A percentile compares a stretch with the other conserved stretches of the same genome.
Conservation (phyloP, 2,797 vertebrate species). For the Nyctibius grandis region DNA sequence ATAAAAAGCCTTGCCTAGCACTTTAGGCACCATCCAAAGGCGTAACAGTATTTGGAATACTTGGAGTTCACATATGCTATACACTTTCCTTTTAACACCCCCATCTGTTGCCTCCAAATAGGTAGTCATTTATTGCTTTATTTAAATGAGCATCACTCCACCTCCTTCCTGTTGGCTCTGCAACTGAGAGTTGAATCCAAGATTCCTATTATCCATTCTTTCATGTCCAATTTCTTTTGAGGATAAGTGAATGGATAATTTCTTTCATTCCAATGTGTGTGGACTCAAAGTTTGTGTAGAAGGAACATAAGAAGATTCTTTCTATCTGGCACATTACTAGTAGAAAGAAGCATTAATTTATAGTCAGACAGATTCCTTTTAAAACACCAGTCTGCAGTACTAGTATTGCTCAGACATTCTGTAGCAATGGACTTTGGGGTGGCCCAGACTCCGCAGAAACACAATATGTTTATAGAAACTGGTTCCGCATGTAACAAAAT, state of each 20-base stretch:
- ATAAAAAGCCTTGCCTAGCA: not conserved
- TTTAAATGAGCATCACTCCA: not conserved
- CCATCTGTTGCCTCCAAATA: not conserved
- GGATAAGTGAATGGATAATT: not conserved
- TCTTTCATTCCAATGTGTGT: not conserved
- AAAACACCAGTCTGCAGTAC: not conserved
- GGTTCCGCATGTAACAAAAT: not conserved
- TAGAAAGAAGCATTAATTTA: not conserved
- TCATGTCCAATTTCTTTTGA: not conserved
- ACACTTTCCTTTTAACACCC: not conserved
- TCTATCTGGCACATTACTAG: not conserved
- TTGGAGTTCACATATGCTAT: not conserved
- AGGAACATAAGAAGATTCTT: not conserved
- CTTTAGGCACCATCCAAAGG: not conserved
- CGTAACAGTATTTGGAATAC: not conserved
- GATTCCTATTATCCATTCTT: not conserved
- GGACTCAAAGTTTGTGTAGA: not conserved
- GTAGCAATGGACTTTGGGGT: not conserved
- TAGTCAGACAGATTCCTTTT: not conserved
- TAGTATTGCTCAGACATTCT: not conserved
- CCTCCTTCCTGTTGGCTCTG: not conserved
- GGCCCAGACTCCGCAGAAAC: not conserved
- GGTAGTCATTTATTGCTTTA: not conserved
- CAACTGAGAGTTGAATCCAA: not conserved
- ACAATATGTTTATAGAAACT: not conserved